Conservation (phyloP, 2,113 vertebrate species). For the Actenoides lindsayi region DNA sequence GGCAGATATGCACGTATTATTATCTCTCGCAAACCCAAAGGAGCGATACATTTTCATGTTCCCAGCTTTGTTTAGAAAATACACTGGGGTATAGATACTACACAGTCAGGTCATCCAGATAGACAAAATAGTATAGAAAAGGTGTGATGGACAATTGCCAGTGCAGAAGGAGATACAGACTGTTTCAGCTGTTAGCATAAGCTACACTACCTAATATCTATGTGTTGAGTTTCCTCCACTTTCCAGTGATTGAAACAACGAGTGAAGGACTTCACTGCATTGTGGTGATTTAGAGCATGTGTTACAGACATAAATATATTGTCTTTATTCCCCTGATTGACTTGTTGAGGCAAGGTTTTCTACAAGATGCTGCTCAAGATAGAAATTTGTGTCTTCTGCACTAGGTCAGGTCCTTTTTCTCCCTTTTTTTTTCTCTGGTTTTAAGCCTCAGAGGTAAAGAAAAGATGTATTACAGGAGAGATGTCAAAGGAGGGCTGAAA, state of each 20-base stretch:
- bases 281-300: neutral
- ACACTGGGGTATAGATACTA: neutral
- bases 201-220: neutral
- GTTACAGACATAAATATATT: neutral
- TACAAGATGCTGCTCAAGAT: neutral
- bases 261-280: accelerated
- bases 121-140: neutral
- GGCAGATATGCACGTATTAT: neutral
- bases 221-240: neutral
- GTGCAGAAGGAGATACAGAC: accelerated
- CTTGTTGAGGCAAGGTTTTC: neutral
- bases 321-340: neutral
- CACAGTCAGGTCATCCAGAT: neutral
- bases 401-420: neutral
- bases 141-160: neutral
- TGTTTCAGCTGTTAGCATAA: neutral
- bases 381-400: neutral
- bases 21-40: neutral
- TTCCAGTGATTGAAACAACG: neutral
- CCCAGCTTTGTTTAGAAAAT: neutral
- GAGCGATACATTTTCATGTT: neutral
- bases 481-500: neutral
- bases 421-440: neutral
- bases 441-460: neutral
- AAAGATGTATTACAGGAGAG: neutral